Base-by-base conservation (phyloP, 92 coral and sea anemone genomes). In the Actinostola sp. region DNA sequence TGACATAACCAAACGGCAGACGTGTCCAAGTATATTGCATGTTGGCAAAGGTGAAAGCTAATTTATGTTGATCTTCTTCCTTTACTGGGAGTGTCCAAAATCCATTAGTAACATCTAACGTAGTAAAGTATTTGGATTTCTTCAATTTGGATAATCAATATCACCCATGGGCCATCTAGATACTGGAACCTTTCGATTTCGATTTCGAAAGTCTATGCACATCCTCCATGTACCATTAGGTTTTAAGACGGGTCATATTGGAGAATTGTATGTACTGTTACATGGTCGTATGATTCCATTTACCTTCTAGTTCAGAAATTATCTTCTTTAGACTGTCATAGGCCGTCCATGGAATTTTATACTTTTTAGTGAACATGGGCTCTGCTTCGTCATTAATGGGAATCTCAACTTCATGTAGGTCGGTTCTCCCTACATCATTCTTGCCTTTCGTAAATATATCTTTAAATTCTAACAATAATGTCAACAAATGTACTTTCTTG, bases 21-120 rank as follows among this genome's bases (percentile, higher is more conserved):
- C 71, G 71, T 17, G 71, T 65, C 71, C 72, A 66, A 44, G 72
- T 48, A 66, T 66, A 66, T 15, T 66, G 72, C 45, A 43, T 15
- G 11, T 20, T 58, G 45, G 44, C 72, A 48, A 66, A 66, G 1
- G 72, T 66, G 38, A 66, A 66, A 28, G 72, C 59, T 66, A 66
- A 14, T 20, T 66, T 66, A n/a, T 66, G 72, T 27, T 66, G 72
- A 66, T 66, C 72, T 20, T 66, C 44, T 48, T 30, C 72, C 13
- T 66, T 66, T 1, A 66, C 72, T 45, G 72, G 57, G 44, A 66
- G 1, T 13, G 60, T 66, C 72, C 72, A 66, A 11, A 66, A 66
- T 1, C 60, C 72, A 66, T 66, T 66, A 11, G 72, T 36, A 20
- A 66, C 72, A 66, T 66, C 72, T 8, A 66, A 58, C 26, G 72